phyloP scores from a whole-genome alignment of 2,888 invertebrate species.

The Hyposoter didymator region DNA sequence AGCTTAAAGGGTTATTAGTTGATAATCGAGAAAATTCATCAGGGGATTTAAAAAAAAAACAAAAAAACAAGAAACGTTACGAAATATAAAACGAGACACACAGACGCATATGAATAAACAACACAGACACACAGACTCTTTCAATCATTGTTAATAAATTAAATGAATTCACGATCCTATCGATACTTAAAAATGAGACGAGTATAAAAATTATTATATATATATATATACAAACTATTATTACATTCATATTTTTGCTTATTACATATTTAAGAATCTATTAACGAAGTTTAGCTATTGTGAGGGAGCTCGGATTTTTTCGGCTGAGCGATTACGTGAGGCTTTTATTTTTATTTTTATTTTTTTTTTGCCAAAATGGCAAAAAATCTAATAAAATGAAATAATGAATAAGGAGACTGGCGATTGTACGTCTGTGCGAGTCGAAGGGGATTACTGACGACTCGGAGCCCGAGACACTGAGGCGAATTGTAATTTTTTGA shows the following conservation, averaged over 20 bases:
- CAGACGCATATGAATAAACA: conserved; percentile 33
- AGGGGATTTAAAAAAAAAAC: conserved; percentile 47
- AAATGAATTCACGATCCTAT: conserved; percentile 81
- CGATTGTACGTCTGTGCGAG: conserved; percentile 73
- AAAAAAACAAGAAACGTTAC: conserved; percentile 62
- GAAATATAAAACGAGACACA: conserved; percentile 57
- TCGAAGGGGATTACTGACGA: conserved; percentile 67
- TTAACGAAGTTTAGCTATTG: conserved; percentile 78
- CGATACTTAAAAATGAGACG: conserved; percentile 78
- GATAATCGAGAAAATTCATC: conserved; percentile 65
- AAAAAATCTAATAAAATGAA: conserved; percentile 41
- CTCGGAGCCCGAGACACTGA: conserved; percentile 6
- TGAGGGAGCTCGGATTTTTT: conserved; percentile 69
- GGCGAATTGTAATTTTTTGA: conserved; percentile 47
- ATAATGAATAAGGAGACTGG: conserved; percentile 46
- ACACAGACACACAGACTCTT: conserved; percentile 74
- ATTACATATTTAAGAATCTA: conserved; percentile 82
- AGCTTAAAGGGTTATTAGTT: conserved; percentile 82
- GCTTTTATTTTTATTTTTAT: conserved; percentile 33
- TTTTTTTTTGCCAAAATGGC: conserved; percentile 60
- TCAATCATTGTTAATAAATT: conserved; percentile 83
- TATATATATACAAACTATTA: conserved; percentile 80
- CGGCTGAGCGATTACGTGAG: conserved; percentile 64
- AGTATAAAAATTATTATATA: conserved; percentile 71
- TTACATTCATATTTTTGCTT: conserved; percentile 84